Evolutionary conservation across 2,113 vertebrate species (phyloP), one percentile per base, ranked within the genome.

Genomic region (Hydrolagus affinis): DNA sequence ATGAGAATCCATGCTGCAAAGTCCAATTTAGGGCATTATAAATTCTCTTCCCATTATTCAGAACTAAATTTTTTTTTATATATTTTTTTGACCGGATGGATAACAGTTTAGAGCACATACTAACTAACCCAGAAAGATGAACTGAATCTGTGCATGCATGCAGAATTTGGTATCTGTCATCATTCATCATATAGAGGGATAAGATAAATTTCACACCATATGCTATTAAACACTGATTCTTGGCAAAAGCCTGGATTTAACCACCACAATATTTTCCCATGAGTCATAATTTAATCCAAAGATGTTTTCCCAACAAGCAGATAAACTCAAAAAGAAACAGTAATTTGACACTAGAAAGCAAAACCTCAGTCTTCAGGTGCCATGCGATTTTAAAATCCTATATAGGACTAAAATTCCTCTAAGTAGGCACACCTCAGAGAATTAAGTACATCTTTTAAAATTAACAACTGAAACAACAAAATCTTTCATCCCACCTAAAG

Each of bases 41-140:
- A 83, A 8, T 83, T 83, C 60, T 66, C 25, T 32, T 83, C 64
- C 11, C 23, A 83, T 62, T 80, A 83, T 30, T 7, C 19, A 64
- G 17, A 64, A 83, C 66, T 66, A 28, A 83, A 66, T 66, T 66
- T 19, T 25, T 15, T 28, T 60, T 28, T 19, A 32, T 25, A 28
- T 32, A 15, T 10, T 25, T 30, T 30, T 28, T 83, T 28, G 32
- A 64, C 11, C 30, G 59, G 23, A 83, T 21, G 15, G 62, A 21
- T 66, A 19, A 62, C 62, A 21, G 62, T 83, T 83, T 66, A 83
- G 60, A 83, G 60, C 21, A 64, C 10, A 17, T 32, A 66, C 25
- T 66, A 66, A 28, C 2, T 92, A 92, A 93, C 90, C 90, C 73
- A 85, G 89, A 78, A 89, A 93, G 92, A 93, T 93, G 93, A 90